These are phyloP conservation scores for Achroia grisella DNA, from an alignment of 1,140 invertebrate genomes.

Conservation along the genomic window DNA sequence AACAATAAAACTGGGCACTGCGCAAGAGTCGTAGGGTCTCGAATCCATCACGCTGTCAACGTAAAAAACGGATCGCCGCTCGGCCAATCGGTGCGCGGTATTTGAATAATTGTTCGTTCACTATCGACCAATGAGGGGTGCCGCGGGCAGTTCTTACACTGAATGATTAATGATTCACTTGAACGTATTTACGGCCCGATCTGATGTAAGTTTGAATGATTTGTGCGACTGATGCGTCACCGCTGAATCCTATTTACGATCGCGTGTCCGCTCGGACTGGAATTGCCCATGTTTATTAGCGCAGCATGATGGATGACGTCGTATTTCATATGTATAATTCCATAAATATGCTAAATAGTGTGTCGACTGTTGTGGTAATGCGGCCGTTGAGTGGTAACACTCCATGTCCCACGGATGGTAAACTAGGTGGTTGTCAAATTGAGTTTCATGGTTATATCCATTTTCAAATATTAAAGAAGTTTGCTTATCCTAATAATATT, in stretches of 20 bases:
- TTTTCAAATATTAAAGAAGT: no score
- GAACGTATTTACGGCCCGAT: conserved; percentile 49
- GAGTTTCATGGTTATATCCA: no score
- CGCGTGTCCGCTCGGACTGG: conserved; percentile 33
- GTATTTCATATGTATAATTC: conserved; percentile 26
- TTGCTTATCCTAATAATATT: no score
- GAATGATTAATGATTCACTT: conserved; percentile 53
- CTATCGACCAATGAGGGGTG: conserved; percentile 46
- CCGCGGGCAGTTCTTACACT: conserved; percentile 40
- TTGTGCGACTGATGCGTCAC: conserved; percentile 43
- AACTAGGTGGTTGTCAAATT: background rate
- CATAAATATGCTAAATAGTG: conserved; percentile 23
- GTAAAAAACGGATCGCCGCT: conserved; percentile 38
- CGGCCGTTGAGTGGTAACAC: background rate
- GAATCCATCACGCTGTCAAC: conserved; percentile 55
- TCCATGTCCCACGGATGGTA: no score
- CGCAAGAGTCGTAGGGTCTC: conserved; percentile 58
- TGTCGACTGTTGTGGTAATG: conserved; percentile 8
- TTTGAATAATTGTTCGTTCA: conserved; percentile 63
- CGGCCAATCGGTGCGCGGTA: conserved; percentile 41
- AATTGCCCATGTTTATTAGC: conserved; percentile 5
- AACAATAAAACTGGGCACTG: conserved; percentile 28
- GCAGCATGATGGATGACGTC: conserved; percentile 17
- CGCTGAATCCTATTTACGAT: conserved; percentile 47
- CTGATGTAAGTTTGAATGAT: conserved; percentile 57